A percentile compares a stretch with the other conserved stretches of the same genome.
Conservation (phyloP, 1,140 invertebrate genomes). For the Hypothenemus hampei region DNA sequence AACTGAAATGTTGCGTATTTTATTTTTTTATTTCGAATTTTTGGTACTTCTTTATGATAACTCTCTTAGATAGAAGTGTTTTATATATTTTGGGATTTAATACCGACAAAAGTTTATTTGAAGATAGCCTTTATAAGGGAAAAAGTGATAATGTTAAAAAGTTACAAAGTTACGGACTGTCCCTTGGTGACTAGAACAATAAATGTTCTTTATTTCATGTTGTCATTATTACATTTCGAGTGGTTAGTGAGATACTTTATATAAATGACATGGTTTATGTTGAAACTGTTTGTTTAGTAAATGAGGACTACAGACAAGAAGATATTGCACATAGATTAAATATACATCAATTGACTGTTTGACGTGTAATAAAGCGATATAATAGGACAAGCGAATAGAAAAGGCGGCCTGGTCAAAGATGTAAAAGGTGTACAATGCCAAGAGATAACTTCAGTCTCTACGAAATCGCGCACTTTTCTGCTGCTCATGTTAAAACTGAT, state of each 20-base stretch:
- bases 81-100: not conserved
- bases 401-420: not conserved
- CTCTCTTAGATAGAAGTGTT: not conserved
- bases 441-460: not conserved
- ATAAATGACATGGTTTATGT: not conserved
- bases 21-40: too few relatives aligned
- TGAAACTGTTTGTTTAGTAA: not conserved
- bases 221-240: constrained; percentile 3
- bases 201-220: not conserved
- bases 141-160: not conserved
- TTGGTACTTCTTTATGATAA: too few relatives aligned
- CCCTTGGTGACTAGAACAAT: too few relatives aligned
- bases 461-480: not conserved
- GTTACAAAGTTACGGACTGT: not conserved
- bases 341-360: constrained; percentile 1
- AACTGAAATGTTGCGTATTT: too few relatives aligned
- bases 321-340: not conserved
- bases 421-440: not conserved
- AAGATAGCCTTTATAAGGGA: constrained; percentile 1
- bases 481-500: not conserved
- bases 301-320: not conserved
- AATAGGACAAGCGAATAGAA: not conserved
- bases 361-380: not conserved
- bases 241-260: not conserved
- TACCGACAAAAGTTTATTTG: not conserved